Percentiles rank a stretch among this genome's conserved stretches.
phyloP scores from a whole-genome alignment of 2,113 vertebrate genomes.

The Colaptes auratus region DNA sequence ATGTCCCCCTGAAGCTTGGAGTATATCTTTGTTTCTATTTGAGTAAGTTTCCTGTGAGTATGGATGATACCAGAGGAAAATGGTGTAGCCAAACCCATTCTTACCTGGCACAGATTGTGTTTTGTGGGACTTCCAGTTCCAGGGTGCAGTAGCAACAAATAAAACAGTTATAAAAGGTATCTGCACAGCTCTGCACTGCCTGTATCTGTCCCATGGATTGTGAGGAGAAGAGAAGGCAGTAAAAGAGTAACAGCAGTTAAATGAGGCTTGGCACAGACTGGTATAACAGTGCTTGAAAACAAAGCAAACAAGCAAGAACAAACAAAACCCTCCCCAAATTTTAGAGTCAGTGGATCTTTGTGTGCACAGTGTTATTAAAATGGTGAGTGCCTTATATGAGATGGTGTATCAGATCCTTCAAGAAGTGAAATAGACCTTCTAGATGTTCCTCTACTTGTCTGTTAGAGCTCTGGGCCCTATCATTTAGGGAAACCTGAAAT shows the following conservation, averaged over 20 bases:
- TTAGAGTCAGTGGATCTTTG: background rate
- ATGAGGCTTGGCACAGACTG: background rate
- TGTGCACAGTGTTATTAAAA: background rate
- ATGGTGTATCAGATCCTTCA: background rate
- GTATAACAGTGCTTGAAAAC: background rate
- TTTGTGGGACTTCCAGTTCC: background rate
- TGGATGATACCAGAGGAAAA: background rate
- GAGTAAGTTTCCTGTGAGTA: conserved; percentile 5
- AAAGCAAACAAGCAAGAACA: no score
- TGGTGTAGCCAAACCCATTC: background rate
- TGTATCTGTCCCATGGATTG: background rate
- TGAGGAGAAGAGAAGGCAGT: background rate
- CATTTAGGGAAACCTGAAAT: background rate
- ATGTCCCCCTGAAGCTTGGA: background rate
- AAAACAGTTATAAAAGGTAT: background rate
- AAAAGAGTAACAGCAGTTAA: background rate
- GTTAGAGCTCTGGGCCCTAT: background rate
- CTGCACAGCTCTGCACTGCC: background rate
- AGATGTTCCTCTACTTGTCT: background rate
- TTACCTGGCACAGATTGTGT: background rate
- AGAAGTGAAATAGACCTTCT: background rate
- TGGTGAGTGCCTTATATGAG: background rate
- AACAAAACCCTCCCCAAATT: background rate
- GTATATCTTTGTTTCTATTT: background rate
- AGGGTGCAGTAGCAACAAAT: background rate